Evolutionary conservation across 2,888 invertebrate genomes (phyloP).

Genomic region (Zaprionus bogoriensis): DNA sequence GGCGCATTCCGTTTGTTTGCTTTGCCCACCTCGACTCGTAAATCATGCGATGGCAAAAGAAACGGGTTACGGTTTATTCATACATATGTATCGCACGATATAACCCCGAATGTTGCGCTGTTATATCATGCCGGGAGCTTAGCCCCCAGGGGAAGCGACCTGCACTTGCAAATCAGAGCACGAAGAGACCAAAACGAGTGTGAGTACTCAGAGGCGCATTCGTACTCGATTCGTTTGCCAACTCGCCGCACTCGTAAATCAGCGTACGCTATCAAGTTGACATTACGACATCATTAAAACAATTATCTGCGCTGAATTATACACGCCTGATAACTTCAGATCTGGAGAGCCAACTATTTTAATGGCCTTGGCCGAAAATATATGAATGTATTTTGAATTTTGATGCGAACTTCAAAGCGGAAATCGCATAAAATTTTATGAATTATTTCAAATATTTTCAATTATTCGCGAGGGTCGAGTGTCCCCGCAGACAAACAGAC

Average conservation of each 20-base stretch:
- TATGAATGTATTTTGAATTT: constrained; percentile 1
- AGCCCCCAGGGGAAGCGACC: neutral
- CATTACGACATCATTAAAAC: constrained; percentile 75
- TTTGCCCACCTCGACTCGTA: constrained; percentile 60
- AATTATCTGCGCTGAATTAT: constrained; percentile 67
- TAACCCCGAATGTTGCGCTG: neutral
- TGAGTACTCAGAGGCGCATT: neutral
- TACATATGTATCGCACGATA: constrained; percentile 6
- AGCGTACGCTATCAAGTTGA: constrained; percentile 58
- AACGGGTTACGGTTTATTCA: constrained; percentile 60
- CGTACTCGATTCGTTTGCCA: too few relatives aligned
- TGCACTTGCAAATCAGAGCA: constrained; percentile 28
- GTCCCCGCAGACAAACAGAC: constrained; percentile 6
- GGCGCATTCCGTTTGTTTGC: constrained; percentile 32
- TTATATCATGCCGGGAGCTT: neutral
- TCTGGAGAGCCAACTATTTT: constrained; percentile 55
- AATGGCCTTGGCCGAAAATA: constrained; percentile 47
- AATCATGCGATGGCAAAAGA: constrained; percentile 67
- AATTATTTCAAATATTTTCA: constrained; percentile 78
- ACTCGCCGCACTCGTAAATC: constrained; percentile 67
- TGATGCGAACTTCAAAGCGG: constrained; percentile 44
- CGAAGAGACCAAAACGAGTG: constrained; percentile 1
- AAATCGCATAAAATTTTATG: constrained; percentile 77
- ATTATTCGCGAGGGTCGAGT: constrained; percentile 51
- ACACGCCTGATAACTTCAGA: constrained; percentile 44